These are phyloP conservation scores for Bombycilla garrulus DNA, from an alignment of 2,113 vertebrate genomes.

Conservation along the genomic window DNA sequence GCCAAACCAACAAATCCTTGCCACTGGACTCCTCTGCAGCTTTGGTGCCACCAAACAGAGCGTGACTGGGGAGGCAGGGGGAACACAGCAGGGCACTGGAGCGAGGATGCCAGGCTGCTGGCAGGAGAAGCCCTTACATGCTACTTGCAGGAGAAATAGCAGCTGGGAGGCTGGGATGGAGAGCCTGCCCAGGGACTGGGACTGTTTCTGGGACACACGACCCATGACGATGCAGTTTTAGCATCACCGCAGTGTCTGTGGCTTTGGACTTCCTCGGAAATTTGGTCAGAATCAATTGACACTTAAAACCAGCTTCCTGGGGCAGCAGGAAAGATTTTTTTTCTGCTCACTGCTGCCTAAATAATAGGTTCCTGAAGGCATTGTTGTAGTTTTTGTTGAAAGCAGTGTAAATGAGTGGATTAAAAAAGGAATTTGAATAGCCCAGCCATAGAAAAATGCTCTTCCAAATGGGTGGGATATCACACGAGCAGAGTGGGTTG, in stretches of 20 bases:
- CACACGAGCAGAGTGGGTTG: conserved; percentile 86
- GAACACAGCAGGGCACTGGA: not conserved
- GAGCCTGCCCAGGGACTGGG: not conserved
- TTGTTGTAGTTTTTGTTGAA: conserved; percentile 98
- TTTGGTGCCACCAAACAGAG: not conserved
- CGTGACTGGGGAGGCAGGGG: not conserved
- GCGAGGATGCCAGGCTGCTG: not conserved
- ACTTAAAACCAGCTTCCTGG: not conserved
- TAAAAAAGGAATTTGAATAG: conserved; percentile 98
- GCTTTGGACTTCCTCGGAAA: not conserved
- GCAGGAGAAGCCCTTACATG: not conserved
- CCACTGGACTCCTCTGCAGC: not conserved
- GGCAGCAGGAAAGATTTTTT: not conserved
- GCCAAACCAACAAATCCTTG: not conserved
- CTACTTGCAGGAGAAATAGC: not conserved
- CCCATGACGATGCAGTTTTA: fast-evolving
- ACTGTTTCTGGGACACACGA: fast-evolving
- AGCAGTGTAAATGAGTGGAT: conserved; percentile 95
- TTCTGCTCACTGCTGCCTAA: conserved; percentile 79
- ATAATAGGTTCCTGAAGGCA: conserved; percentile 91
- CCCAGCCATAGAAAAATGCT: conserved; percentile 97
- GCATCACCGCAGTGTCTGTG: not conserved
- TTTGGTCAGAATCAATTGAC: not conserved
- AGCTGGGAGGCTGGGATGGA: not conserved
- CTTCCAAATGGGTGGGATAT: conserved; percentile 91